These are phyloP conservation scores for Typhlomys cinereus DNA, from an alignment of 2,113 vertebrate genomes.

Conservation along the genomic window DNA sequence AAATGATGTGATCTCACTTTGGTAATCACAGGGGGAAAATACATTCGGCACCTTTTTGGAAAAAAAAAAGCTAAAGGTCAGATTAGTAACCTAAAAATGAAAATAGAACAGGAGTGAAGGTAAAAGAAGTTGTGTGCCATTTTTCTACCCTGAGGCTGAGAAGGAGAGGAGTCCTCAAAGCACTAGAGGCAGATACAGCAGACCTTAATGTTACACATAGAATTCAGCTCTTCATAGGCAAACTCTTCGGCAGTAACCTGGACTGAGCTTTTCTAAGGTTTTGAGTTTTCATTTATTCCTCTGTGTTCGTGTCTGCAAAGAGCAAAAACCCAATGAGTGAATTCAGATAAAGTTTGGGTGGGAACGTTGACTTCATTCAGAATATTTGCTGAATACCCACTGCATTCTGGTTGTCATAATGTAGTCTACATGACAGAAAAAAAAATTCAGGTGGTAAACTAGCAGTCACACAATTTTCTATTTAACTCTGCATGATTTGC, in stretches of 20 bases:
- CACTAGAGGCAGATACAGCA: not conserved
- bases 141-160: not conserved
- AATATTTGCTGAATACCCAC: not conserved
- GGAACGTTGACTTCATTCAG: constrained; percentile 29
- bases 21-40: constrained; percentile 64
- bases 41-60: constrained; percentile 48
- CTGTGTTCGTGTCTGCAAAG: constrained; percentile 22
- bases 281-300: not conserved
- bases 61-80: constrained; percentile 71
- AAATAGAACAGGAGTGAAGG: constrained; percentile 67
- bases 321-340: not conserved
- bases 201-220: not conserved
- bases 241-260: not conserved
- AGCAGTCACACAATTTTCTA: not conserved
- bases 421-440: not conserved
- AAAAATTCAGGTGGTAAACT: not conserved
- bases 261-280: constrained; percentile 17
- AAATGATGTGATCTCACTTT: constrained; percentile 52
- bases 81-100: constrained; percentile 74
- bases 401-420: not conserved
- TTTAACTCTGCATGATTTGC: not conserved
- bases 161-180: constrained; percentile 27
- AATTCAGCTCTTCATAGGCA: not conserved
- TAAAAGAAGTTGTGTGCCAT: constrained; percentile 15
- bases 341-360: not conserved